A percentile compares a stretch with the other conserved stretches of the same genome.
phyloP scores from a whole-genome alignment of 1,140 invertebrate genomes.

The Stegodyphus dumicola region DNA sequence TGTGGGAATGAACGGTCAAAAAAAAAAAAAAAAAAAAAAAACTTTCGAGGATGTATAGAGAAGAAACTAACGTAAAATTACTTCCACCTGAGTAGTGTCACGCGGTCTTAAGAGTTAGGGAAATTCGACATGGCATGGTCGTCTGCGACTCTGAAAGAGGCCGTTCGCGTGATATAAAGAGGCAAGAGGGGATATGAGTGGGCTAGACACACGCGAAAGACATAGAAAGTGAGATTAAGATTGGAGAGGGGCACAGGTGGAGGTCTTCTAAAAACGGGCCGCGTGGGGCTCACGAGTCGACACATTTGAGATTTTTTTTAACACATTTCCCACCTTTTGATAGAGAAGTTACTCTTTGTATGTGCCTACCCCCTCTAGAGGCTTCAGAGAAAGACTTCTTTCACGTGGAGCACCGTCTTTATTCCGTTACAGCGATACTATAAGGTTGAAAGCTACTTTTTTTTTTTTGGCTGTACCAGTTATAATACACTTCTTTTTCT shows the following conservation, averaged over 20 bases:
- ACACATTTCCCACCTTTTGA: slow-evolving; percentile 25
- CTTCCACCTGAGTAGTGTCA: too few species aligned
- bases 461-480: too few species aligned
- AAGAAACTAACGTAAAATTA: too few species aligned
- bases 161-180: background rate
- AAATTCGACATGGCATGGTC: background rate
- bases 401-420: background rate
- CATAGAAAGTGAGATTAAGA: slow-evolving; percentile 54
- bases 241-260: slow-evolving; percentile 49
- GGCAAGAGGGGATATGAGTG: background rate
- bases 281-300: slow-evolving; percentile 27
- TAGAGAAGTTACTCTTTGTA: background rate
- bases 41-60: too few species aligned
- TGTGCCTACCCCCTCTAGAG: slow-evolving; percentile 1
- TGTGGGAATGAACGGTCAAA: too few species aligned
- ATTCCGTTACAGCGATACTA: background rate
- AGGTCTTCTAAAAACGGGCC: slow-evolving; percentile 12
- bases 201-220: slow-evolving; percentile 16
- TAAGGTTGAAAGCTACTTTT: too few species aligned
- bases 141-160: background rate
- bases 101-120: too few species aligned
- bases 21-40: too few species aligned
- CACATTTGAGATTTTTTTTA: background rate
- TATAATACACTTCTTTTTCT: too few species aligned
- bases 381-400: slow-evolving; percentile 22